Conservation (phyloP, 1,140 invertebrate species). For the Nephila pilipes region DNA sequence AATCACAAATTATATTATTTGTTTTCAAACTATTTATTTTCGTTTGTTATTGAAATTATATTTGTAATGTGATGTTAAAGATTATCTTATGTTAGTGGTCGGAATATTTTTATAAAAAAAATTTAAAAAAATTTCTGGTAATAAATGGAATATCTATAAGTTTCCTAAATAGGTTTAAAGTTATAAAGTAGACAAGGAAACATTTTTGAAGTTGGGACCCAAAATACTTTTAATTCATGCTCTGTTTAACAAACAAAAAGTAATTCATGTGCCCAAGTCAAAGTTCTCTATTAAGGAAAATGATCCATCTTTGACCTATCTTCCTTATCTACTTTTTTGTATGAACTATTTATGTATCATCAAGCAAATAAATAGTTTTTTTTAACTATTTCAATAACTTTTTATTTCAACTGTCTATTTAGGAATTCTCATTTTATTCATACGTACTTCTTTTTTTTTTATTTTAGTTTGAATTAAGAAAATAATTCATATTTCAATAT, state of each 20-base stretch:
- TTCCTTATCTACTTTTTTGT: conserved; percentile 40
- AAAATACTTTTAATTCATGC: conserved; percentile 55
- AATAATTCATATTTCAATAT: too few relatives aligned
- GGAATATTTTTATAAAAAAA: too few relatives aligned
- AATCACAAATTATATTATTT: too few relatives aligned
- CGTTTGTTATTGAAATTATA: too few relatives aligned
- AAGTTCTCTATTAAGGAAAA: conserved; percentile 54
- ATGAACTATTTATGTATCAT: not conserved
- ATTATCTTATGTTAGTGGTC: too few relatives aligned
- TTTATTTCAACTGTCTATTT: not conserved
- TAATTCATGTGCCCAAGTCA: conserved; percentile 23
- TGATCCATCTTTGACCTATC: conserved; percentile 45
- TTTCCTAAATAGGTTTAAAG: not conserved
- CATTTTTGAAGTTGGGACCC: not conserved
- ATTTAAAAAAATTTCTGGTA: too few relatives aligned
- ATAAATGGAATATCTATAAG: too few relatives aligned
- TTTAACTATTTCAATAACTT: not conserved
- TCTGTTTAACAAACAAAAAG: conserved; percentile 54
- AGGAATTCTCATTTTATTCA: too few relatives aligned
- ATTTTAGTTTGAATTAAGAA: too few relatives aligned
- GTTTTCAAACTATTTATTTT: too few relatives aligned
- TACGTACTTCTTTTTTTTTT: too few relatives aligned
- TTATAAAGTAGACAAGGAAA: not conserved
- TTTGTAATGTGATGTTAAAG: too few relatives aligned
- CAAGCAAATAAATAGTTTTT: not conserved